Evolutionary conservation across 2,888 invertebrate genomes (phyloP).

Genomic region (Lasioglossum leucozonium): DNA sequence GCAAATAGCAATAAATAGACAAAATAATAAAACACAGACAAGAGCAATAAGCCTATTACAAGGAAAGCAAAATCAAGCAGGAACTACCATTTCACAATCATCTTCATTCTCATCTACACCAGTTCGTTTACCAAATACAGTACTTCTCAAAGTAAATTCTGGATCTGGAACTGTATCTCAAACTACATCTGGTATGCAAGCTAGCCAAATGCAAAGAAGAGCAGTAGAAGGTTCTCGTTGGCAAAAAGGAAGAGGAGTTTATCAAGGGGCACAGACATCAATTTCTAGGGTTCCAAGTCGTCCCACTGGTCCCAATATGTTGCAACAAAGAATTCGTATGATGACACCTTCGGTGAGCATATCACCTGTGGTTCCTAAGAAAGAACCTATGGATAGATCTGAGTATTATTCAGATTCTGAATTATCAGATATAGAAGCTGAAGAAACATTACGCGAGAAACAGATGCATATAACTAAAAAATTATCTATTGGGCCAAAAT

Average conservation of each 20-base stretch:
- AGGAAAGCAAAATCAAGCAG: conserved; percentile 86
- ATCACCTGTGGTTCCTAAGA: conserved; percentile 84
- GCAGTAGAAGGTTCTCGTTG: conserved; percentile 80
- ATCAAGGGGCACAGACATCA: conserved; percentile 78
- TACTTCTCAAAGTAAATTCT: conserved; percentile 82
- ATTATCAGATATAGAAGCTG: conserved; percentile 80
- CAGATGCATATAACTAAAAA: conserved; percentile 78
- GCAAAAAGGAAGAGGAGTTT: conserved; percentile 80
- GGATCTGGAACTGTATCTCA: conserved; percentile 71
- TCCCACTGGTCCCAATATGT: conserved; percentile 72
- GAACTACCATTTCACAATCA: conserved; percentile 80
- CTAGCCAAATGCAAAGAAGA: conserved; percentile 75
- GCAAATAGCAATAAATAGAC: conserved; percentile 91
- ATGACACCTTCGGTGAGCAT: conserved; percentile 86
- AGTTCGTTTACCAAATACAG: conserved; percentile 81
- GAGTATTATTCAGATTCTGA: conserved; percentile 83
- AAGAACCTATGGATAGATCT: conserved; percentile 79
- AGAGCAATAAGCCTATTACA: conserved; percentile 90
- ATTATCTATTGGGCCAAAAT: conserved; percentile 67
- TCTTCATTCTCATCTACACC: conserved; percentile 75
- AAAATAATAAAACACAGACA: conserved; percentile 89
- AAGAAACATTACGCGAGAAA: conserved; percentile 78
- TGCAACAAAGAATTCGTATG: conserved; percentile 83
- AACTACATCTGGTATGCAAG: conserved; percentile 66
- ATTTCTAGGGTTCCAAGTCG: conserved; percentile 80